Conservation (phyloP, 2,888 invertebrate species). For the Eucera pruinosa region DNA sequence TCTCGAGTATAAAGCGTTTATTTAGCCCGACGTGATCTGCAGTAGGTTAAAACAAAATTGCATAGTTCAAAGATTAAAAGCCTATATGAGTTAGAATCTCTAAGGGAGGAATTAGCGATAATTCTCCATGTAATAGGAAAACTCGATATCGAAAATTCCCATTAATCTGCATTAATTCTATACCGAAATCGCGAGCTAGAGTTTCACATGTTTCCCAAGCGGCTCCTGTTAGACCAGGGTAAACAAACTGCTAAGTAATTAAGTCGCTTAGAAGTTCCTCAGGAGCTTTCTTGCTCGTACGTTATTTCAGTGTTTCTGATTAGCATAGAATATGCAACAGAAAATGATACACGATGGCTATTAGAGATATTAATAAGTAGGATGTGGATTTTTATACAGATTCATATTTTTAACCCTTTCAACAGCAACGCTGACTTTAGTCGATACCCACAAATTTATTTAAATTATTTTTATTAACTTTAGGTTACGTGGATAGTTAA, state of each 20-base stretch:
- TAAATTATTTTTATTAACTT: too few species aligned
- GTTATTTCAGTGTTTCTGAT: slow-evolving; percentile 60
- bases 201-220: slow-evolving; percentile 27
- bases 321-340: slow-evolving; percentile 29
- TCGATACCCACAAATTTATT: too few species aligned
- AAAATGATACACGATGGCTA: background rate
- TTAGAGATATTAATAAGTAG: too few species aligned
- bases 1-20: too few species aligned
- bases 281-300: slow-evolving; percentile 39
- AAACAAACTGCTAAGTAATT: slow-evolving; percentile 65
- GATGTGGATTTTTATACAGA: too few species aligned
- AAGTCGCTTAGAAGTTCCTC: slow-evolving; percentile 54
- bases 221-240: slow-evolving; percentile 33
- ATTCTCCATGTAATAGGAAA: slow-evolving; percentile 49
- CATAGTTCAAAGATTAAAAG: too few species aligned
- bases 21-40: too few species aligned
- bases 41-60: too few species aligned
- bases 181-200: slow-evolving; percentile 7
- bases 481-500: too few species aligned
- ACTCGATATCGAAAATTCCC: slow-evolving; percentile 54
- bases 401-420: too few species aligned
- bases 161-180: slow-evolving; percentile 68
- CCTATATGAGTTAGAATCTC: too few species aligned
- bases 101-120: background rate
- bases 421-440: too few species aligned